Conservation (phyloP, 1,140 invertebrate genomes). For the Tigriopus japonicus region DNA sequence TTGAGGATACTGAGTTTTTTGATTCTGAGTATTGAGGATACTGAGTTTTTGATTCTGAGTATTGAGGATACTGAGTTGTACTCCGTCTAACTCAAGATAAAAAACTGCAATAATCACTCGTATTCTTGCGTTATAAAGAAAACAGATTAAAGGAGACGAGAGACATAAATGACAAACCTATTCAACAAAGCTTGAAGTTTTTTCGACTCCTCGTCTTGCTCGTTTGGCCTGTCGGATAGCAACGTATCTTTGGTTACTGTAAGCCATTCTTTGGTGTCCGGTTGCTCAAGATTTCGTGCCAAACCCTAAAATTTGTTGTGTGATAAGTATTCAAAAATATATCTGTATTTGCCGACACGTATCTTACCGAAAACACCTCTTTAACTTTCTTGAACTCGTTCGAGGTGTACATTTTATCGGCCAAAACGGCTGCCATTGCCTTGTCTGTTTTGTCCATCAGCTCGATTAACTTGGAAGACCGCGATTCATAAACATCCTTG, state of each 20-base stretch:
- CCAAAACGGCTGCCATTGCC: slow-evolving; percentile 20
- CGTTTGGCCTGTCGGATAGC: background rate
- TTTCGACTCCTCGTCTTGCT: background rate
- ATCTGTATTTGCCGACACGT: too few relatives aligned
- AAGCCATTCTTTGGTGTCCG: background rate
- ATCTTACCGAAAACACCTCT: slow-evolving; percentile 20
- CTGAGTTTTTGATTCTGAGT: too few relatives aligned
- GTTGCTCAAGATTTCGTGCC: background rate
- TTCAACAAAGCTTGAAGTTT: background rate
- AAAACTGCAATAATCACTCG: too few relatives aligned
- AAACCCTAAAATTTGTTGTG: background rate
- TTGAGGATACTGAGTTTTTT: too few relatives aligned
- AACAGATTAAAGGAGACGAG: too few relatives aligned
- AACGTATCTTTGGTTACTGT: background rate
- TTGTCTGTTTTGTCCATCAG: slow-evolving; percentile 21
- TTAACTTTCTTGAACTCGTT: slow-evolving; percentile 21
- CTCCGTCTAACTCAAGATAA: too few relatives aligned
- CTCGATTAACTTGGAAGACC: slow-evolving; percentile 19
- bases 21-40: too few relatives aligned
- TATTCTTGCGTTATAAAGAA: too few relatives aligned
- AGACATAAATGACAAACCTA: background rate
- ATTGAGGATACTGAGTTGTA: too few relatives aligned
- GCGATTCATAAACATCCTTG: slow-evolving; percentile 20
- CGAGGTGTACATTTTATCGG: slow-evolving; percentile 19
- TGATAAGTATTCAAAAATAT: background rate